Conservation (phyloP, 2,888 invertebrate genomes). For the Phengaris arion region DNA sequence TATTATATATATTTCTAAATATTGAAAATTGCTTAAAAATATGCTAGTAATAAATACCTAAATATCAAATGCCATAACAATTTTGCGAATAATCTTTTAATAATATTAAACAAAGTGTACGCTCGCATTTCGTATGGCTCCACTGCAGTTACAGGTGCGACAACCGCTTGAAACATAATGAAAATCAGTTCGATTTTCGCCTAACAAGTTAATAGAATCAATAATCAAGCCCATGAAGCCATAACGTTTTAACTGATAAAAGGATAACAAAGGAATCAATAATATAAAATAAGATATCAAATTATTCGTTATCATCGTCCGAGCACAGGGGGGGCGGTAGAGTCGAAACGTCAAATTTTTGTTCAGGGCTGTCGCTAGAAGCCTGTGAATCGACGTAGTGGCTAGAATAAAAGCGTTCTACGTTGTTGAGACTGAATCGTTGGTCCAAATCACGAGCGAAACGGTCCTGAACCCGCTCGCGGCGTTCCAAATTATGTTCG, state of each 20-base stretch:
- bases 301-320: constrained; percentile 84
- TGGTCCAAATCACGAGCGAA: constrained; percentile 69
- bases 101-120: constrained; percentile 53
- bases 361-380: constrained; percentile 84
- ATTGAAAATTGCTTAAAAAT: constrained; percentile 56
- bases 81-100: constrained; percentile 61
- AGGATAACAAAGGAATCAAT: constrained; percentile 33
- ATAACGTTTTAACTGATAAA: constrained; percentile 13
- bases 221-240: not conserved
- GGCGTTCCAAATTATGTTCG: constrained; percentile 54
- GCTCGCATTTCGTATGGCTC: constrained; percentile 48
- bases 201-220: not conserved
- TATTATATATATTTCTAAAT: constrained; percentile 50
- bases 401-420: constrained; percentile 73
- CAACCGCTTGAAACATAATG: not conserved
- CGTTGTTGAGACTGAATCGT: constrained; percentile 73
- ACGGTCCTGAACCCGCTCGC: constrained; percentile 51
- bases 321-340: constrained; percentile 88
- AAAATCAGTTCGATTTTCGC: not conserved
- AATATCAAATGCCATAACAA: constrained; percentile 59
- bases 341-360: constrained; percentile 85
- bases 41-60: constrained; percentile 61
- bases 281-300: constrained; percentile 34
- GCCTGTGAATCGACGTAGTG: constrained; percentile 81
- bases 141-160: not conserved